Base-by-base conservation (phyloP, 2,797 vertebrate species). In the Hoplostethus atlanticus region DNA sequence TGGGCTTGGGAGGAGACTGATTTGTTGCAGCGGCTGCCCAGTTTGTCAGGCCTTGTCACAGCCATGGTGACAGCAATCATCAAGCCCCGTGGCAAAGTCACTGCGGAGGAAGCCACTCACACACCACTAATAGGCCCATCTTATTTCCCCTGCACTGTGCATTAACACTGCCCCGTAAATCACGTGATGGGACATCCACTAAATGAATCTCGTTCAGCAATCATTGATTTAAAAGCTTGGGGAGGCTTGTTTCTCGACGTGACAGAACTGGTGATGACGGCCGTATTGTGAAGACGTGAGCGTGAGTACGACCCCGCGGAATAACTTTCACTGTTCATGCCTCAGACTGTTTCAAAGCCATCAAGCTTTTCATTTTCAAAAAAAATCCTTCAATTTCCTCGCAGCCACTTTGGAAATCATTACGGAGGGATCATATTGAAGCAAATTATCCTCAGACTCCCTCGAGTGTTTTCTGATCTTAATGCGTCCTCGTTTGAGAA, bases 1-100 rank as follows among this genome's bases (percentile, higher is more conserved):
- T 79, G 64, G 75, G 70, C 79, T 81, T 79, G 87, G 86, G 85
- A 82, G 86, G 82, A 82, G 87, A 84, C 87, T 90, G 89, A 93
- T 93, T 90, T 90, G 88, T 87, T 87, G 86, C 79, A 46, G 82
- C 17, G 36, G 82, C 34, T 57, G 57, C 77, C 72, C 54, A 55
- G 81, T 86, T 88, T 88, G 83, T 90, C 89, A 91, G 81, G 42
- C 36, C 34, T 46, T 6, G 40, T 46, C 56, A 66, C 38, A 51
- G 53, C 66, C 76, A 59, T 3, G 55, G 67, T 89, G 91, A 89
- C 87, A 88, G 81, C 80, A 84, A 57, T 83, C 82, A 86, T 85
- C 81, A 50, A 83, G 81, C 80, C 85, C 78, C 81, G 72, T 62
- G 71, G 87, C 87, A 84, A 81, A 84, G 81, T 74, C 80, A 76